A percentile compares a stretch with the other conserved stretches of the same genome.
Conservation (phyloP, 2,797 vertebrate genomes). For the Lindbergichthys nudifrons region DNA sequence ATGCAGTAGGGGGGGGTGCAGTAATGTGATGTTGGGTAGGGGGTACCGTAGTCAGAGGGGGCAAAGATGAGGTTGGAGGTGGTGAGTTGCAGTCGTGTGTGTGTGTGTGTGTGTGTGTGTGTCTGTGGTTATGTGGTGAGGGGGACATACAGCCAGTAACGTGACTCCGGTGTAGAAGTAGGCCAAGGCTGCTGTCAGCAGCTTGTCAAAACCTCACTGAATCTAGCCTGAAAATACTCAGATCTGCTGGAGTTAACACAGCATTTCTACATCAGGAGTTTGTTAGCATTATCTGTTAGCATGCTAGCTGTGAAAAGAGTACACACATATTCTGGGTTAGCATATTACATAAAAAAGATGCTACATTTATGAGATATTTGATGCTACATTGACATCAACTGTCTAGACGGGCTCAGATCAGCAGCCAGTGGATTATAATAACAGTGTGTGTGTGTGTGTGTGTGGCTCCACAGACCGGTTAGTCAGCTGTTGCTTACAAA, state of each 20-base stretch:
- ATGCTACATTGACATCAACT: conserved; percentile 27
- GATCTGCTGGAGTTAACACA: conserved; percentile 22
- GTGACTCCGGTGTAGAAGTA: conserved; percentile 63
- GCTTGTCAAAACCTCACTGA: conserved; percentile 51
- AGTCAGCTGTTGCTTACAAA: background rate
- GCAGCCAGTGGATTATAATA: conserved; percentile 34
- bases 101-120: background rate
- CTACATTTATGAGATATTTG: conserved; percentile 18
- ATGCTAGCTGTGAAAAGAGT: background rate
- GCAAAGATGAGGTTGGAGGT: conserved; percentile 31
- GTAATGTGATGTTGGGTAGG: conserved; percentile 52
- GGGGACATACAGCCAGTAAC: conserved; percentile 52
- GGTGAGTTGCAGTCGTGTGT: conserved; percentile 10
- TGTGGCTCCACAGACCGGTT: conserved; percentile 14
- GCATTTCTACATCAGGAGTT: conserved; percentile 10
- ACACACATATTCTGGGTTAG: conserved; percentile 12
- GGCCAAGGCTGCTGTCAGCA: conserved; percentile 68
- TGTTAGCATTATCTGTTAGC: background rate
- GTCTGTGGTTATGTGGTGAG: background rate
- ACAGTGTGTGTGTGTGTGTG: background rate
- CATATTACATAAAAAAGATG: conserved; percentile 26
- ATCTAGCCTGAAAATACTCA: conserved; percentile 11
- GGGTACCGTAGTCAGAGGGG: conserved; percentile 46
- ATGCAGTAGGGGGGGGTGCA: conserved; percentile 45
- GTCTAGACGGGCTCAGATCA: conserved; percentile 48